phyloP scores from a whole-genome alignment of 2,113 vertebrate species.

The Macrotus californicus region DNA sequence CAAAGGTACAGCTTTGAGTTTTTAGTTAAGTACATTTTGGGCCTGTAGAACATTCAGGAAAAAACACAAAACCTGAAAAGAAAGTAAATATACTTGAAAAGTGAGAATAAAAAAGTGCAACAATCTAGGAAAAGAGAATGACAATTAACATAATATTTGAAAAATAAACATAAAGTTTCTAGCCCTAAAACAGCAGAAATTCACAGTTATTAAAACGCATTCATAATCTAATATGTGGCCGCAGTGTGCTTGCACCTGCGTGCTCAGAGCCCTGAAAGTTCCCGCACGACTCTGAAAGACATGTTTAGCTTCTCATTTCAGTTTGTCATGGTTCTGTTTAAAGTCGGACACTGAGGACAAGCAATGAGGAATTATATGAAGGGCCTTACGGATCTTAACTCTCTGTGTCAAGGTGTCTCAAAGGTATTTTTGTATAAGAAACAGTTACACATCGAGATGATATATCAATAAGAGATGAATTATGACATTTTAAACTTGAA shows the following conservation, averaged over 20 bases:
- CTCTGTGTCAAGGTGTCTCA: neutral
- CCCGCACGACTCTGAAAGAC: neutral
- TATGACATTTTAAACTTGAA: slow-evolving; percentile 8
- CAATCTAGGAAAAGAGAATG: neutral
- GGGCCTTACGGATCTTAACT: neutral
- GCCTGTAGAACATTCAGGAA: neutral
- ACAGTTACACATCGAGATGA: neutral
- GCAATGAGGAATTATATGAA: neutral
- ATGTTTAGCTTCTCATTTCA: neutral
- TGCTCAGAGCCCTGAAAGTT: neutral
- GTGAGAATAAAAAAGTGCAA: neutral
- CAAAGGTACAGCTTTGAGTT: neutral
- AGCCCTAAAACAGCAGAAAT: neutral
- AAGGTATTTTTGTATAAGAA: neutral
- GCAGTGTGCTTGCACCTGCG: neutral
- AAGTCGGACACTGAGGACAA: neutral
- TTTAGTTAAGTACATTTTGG: neutral
- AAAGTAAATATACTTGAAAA: neutral
- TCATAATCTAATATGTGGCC: neutral
- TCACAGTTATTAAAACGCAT: neutral
- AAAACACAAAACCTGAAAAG: neutral
- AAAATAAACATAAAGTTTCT: neutral
- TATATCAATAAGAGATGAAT: neutral
- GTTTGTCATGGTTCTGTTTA: neutral
- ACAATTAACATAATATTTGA: neutral